phyloP scores from a whole-genome alignment of 2,113 vertebrate species.

The Rhagologus leucostigma region DNA sequence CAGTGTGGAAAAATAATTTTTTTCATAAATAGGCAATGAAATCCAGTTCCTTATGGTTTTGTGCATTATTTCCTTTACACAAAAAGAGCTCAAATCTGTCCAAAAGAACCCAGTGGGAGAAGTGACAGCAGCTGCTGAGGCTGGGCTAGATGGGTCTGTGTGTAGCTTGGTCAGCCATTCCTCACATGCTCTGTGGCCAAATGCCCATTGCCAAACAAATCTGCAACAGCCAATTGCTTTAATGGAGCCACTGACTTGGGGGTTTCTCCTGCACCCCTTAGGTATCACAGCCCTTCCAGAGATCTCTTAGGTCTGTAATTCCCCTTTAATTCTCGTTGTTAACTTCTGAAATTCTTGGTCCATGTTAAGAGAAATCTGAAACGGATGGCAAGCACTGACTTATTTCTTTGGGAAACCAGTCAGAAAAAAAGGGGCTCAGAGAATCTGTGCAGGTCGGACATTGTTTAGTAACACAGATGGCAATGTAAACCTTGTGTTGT shows the following conservation, averaged over 20 bases:
- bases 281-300: neutral
- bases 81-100: neutral
- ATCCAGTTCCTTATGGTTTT: neutral
- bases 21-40: neutral
- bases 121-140: neutral
- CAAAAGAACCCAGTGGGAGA: neutral
- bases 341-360: neutral
- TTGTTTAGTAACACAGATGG: fast-evolving
- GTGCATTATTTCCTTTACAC: neutral
- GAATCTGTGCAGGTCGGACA: neutral
- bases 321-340: neutral
- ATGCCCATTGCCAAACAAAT: neutral
- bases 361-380: neutral
- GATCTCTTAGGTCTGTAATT: neutral
- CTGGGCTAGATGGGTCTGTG: neutral
- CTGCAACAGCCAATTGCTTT: neutral
- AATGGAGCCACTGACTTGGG: neutral
- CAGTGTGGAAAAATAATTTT: neutral
- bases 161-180: neutral
- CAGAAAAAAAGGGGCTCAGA: neutral
- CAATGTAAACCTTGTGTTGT: neutral
- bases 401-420: neutral
- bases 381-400: neutral
- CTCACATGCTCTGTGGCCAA: neutral
- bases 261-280: neutral